Evolutionary conservation across 2,113 vertebrate genomes (phyloP), one percentile per base, ranked within the genome.

Genomic region (Leptobrachium ailaonicum): DNA sequence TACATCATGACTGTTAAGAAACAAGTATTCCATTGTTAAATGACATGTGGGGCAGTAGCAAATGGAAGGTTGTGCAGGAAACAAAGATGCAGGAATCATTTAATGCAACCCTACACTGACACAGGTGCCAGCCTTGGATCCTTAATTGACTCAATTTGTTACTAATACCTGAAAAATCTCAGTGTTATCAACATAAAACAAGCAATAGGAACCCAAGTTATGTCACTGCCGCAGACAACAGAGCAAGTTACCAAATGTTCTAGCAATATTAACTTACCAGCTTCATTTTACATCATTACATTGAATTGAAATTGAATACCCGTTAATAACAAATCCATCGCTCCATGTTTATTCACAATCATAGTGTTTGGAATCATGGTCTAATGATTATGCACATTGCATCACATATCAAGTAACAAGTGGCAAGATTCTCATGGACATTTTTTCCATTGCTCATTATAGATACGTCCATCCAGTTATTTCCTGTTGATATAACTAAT

Each of bases 111-210:
- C 82, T 92, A 98, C 89, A 89, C 95, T 88, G 76, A 66, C 89
- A 92, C 94, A 95, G 95, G 94, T 95, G 95, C 94, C 94, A 94
- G 90, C 93, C 89, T 88, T 87, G 86, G 93, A 92, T 95, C 92
- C 92, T 96, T 96, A 98, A 98, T 98, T 96, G 95, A 96, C 95
- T 94, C 96, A 91, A 96, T 97, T 96, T 97, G 96, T 96, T 96
- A 97, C 94, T 92, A 94, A 95, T 96, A 95, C 94, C 93, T 92
- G 91, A 92, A 91, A 50, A 93, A 95, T 96, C 92, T 91, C 92
- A 93, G 91, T 88, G 90, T 93, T 95, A 95, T 96, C 93, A 89
- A 92, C 82, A 86, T 82, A 45, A 78, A 88, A 92, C 90, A 88
- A 91, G 89, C 90, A 92, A 91, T 89, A 84, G 90, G 91, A 91